Evolutionary conservation across 1,140 invertebrate species (phyloP), one percentile per base, ranked within the genome.

Genomic region (Maconellicoccus hirsutus): DNA sequence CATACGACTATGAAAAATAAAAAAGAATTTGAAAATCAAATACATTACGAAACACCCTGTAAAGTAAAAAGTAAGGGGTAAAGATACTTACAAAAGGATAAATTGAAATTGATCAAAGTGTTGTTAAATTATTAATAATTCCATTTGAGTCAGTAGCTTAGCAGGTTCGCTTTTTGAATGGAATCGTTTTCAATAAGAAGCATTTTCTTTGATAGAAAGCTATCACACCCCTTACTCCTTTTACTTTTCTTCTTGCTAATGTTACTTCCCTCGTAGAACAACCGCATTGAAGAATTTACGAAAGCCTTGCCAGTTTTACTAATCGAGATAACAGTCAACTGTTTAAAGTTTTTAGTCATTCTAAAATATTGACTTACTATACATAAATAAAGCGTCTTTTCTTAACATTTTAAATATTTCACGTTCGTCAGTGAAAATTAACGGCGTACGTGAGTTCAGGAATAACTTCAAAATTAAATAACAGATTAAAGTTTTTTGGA

Each of bases 91-190:
- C 21, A 66, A 66, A 66, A 66, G 61, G 61, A 66, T 66, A 66
- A 66, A 66, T 66, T 66, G 61, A 19, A 66, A 66, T 66, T 66
- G 61, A 66, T 66, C 61, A 66, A 66, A 66, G 61, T 66, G 61
- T 66, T 66, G 61, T 66, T 66, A 66, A 66, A 66, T 66, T 66
- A 66, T 66, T 66, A 66, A 66, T 66, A 66, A 66, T 66, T 66
- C 61, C 61, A 66, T 66, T 66, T 66, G 61, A 66, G 22, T 66
- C 61, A 26, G 61, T 66, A 66, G 22, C 61, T 66, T 25, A 14
- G 61, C 61, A 14, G 61, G 22, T 66, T 66, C 19, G 61, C 25
- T 66, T 66, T 66, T 66, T 66, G 61, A 66, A 66, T 66, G 19
- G 61, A 66, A 66, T 66, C 61, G 61, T 66, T 66, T 66, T 66